Conservation (phyloP, 2,888 invertebrate species). For the Drosophila recens region DNA sequence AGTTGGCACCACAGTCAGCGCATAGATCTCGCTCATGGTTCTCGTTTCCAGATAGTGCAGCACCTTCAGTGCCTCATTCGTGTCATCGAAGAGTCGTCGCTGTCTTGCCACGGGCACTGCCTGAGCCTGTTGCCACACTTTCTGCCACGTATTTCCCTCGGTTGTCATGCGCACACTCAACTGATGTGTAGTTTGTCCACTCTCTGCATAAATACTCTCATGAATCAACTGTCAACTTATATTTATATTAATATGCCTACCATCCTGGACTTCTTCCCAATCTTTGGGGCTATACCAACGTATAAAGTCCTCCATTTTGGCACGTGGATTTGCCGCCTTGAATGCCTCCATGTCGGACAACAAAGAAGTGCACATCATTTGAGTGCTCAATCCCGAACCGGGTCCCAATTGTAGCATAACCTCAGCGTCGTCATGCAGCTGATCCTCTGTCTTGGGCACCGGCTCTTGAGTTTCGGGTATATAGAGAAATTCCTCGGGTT, state of each 20-base stretch:
- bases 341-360: constrained; percentile 99
- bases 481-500: constrained; percentile 90
- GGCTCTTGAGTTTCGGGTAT: constrained; percentile 95
- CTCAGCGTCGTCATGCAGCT: constrained; percentile 96
- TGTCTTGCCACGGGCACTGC: constrained; percentile 96
- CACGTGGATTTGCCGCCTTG: constrained; percentile 98
- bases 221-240: not conserved
- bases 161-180: constrained; percentile 95
- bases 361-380: constrained; percentile 97
- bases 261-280: constrained; percentile 89
- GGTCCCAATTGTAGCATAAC: constrained; percentile 95
- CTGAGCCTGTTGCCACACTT: constrained; percentile 95
- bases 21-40: constrained; percentile 89
- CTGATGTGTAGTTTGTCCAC: constrained; percentile 86
- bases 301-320: constrained; percentile 96
- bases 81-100: constrained; percentile 97
- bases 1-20: constrained; percentile 89
- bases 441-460: constrained; percentile 98
- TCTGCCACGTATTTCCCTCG: constrained; percentile 96
- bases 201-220: constrained; percentile 43
- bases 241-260: constrained; percentile 58
- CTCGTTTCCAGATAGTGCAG: constrained; percentile 92
- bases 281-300: constrained; percentile 99
- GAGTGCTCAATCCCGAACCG: constrained; percentile 92
- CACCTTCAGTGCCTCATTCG: constrained; percentile 96